Evolutionary conservation across 2,888 invertebrate genomes (phyloP).

Genomic region (Tryphoninae sp.): DNA sequence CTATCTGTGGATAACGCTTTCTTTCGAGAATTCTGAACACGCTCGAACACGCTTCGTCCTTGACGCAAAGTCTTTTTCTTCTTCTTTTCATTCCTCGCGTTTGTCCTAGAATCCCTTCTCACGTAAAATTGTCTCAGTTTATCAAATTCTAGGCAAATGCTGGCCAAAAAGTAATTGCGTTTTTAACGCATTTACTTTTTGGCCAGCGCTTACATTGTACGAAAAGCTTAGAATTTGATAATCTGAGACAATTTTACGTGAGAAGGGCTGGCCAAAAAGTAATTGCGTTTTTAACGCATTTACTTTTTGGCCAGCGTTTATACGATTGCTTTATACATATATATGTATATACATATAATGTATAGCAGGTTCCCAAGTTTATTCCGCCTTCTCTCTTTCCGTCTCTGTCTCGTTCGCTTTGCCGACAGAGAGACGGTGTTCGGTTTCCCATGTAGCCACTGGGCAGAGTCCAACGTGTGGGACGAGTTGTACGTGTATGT

Average conservation of each 20-base stretch:
- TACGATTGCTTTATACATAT: background rate
- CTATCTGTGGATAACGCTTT: conserved; percentile 14
- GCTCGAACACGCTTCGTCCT: background rate
- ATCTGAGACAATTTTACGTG: too few relatives aligned
- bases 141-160: background rate
- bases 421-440: conserved; percentile 56
- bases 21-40: conserved; percentile 34
- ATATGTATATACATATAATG: background rate
- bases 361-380: background rate
- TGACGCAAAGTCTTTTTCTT: background rate
- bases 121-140: conserved; percentile 8
- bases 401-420: conserved; percentile 12
- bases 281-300: too few relatives aligned
- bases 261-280: background rate
- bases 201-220: background rate
- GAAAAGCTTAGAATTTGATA: too few relatives aligned
- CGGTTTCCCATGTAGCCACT: conserved; percentile 57
- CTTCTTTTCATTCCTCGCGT: background rate
- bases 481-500: conserved; percentile 12
- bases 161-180: background rate
- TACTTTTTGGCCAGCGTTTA: background rate
- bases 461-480: conserved; percentile 32
- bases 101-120: conserved; percentile 8
- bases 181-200: background rate
- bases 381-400: background rate